Base-by-base conservation (phyloP, 2,888 invertebrate genomes). In the Tetragonisca angustula region DNA sequence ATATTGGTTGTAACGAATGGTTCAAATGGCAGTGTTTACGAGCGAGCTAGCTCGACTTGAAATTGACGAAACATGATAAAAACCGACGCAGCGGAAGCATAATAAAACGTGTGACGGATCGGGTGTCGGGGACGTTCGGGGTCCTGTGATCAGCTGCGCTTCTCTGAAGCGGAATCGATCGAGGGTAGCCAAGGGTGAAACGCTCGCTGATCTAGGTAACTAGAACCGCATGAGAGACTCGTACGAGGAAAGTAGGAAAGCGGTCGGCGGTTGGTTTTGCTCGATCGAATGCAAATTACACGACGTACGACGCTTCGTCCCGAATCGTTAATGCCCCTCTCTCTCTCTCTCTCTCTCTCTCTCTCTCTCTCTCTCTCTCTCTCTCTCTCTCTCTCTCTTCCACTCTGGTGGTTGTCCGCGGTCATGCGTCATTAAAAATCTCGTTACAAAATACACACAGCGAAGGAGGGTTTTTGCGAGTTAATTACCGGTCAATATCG, bases 401-500 rank as follows among this genome's bases (percentile, higher is more conserved):
- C 56, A 15, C 13, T 56, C 15, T 15, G n/a, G 36, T 2, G n/a
- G 64, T 36, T 65, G n/a, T 24, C 54, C 24, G 43, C 64, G 80
- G 77, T 81, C 80, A 76, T 67, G 81, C 69, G 59, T 76, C 81
- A 78, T 84, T 80, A 85, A 84, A 85, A 84, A 85, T 81, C 85
- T 81, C 85, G 75, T 85, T 84, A 85, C 71, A 72, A 84, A 72
- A 62, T 71, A 61, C 72, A 80, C 32, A 72, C 77, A 6, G 71
- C 4, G 64, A 21, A 64, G 71, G 36, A 36, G 75, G 32, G 5
- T 54, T 65, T 77, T 84, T 61, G 80, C 64, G 59, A 71, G 85
- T 81, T 85, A 85, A 85, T 85, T 84, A 85, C 59, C 74, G 68
- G 49, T 64, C 69, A 72, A 80, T 85, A 84, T 81, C 70, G 75